Conservation (phyloP, 2,888 invertebrate genomes). For the Eupithecia pulchellata region DNA sequence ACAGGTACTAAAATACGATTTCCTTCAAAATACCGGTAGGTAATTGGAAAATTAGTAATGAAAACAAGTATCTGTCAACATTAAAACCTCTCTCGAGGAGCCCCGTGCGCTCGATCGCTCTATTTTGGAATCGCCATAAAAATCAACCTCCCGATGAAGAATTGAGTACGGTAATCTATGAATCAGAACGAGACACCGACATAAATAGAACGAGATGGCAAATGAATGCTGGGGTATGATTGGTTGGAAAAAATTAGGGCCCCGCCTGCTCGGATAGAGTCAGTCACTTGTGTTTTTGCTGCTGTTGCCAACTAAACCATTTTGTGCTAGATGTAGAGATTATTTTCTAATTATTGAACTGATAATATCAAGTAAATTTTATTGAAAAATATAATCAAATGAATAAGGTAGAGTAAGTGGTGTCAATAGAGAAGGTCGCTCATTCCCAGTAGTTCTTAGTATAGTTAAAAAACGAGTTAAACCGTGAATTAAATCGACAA, state of each 20-base stretch:
- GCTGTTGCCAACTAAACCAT: slow-evolving; percentile 25
- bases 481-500: neutral
- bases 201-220: slow-evolving; percentile 50
- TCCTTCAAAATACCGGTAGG: neutral
- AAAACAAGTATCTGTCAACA: slow-evolving; percentile 50
- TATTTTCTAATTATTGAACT: neutral
- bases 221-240: slow-evolving; percentile 42
- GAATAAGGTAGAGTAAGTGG: neutral
- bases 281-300: slow-evolving; percentile 75
- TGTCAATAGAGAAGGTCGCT: neutral
- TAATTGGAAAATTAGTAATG: neutral
- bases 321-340: slow-evolving; percentile 10
- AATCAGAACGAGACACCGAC: slow-evolving; percentile 57
- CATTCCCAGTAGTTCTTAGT: neutral
- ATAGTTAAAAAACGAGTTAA: neutral
- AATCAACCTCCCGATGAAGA: slow-evolving; percentile 73
- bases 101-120: slow-evolving; percentile 49
- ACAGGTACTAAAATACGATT: neutral
- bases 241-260: slow-evolving; percentile 51
- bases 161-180: slow-evolving; percentile 73
- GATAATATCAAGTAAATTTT: neutral
- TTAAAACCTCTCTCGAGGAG: slow-evolving; percentile 54
- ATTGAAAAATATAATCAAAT: neutral
- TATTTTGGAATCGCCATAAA: slow-evolving; percentile 73
- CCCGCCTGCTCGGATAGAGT: slow-evolving; percentile 61